Evolutionary conservation across 2,888 invertebrate genomes (phyloP).

Genomic region (Bursaphelenchus okinawaensis): DNA sequence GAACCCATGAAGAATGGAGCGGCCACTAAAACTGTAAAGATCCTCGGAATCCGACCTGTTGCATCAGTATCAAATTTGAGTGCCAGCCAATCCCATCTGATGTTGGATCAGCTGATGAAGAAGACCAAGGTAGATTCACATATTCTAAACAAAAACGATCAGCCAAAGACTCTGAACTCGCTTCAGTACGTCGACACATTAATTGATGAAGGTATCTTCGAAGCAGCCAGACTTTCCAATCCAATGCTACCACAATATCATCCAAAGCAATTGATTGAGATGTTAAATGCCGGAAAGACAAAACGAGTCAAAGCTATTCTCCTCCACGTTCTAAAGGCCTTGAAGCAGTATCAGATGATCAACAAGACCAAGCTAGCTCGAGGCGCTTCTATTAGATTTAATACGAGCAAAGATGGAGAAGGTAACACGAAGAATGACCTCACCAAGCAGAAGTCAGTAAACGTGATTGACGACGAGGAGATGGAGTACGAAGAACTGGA

Average conservation of each 20-base stretch:
- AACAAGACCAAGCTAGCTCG: constrained; percentile 33
- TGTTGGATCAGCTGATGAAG: constrained; percentile 48
- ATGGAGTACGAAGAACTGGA: constrained; percentile 81
- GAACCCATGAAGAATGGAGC: neutral
- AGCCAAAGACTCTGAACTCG: neutral
- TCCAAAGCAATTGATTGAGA: constrained; percentile 94
- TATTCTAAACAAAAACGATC: neutral
- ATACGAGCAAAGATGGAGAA: neutral
- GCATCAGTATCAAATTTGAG: constrained; percentile 11
- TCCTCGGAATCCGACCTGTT: constrained; percentile 14
- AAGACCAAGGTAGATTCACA: constrained; percentile 8
- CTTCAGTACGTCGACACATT: neutral
- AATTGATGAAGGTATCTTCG: constrained; percentile 69
- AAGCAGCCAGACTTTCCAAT: constrained; percentile 91
- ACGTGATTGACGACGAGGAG: constrained; percentile 22
- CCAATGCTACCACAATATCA: constrained; percentile 98
- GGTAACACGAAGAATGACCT: constrained; percentile 7
- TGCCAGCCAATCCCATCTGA: constrained; percentile 48
- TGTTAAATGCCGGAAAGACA: constrained; percentile 94
- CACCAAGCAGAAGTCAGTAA: constrained; percentile 7
- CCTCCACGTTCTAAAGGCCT: constrained; percentile 82
- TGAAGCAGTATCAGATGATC: constrained; percentile 41
- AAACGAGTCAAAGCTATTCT: constrained; percentile 96
- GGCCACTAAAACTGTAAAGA: constrained; percentile 1
- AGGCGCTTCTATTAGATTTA: constrained; percentile 31